Evolutionary conservation across 2,797 vertebrate genomes (phyloP).

Genomic region (Loriculus beryllinus): DNA sequence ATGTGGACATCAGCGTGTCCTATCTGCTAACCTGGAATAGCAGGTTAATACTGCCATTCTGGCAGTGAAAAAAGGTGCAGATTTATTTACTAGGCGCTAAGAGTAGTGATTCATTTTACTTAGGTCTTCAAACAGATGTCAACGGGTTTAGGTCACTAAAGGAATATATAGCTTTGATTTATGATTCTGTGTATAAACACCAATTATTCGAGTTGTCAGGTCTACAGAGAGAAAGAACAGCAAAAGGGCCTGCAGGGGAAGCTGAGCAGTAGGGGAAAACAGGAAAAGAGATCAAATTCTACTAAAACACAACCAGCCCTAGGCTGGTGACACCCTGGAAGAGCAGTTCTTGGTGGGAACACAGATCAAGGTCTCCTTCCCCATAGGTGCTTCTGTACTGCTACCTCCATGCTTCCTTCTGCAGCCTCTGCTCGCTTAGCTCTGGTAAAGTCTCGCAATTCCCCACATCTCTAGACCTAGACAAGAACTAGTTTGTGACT

Average conservation of each 20-base stretch:
- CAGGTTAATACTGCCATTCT: not conserved
- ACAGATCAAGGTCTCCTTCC: not conserved
- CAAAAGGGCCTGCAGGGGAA: not conserved
- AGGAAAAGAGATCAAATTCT: not conserved
- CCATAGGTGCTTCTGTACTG: rapidly evolving
- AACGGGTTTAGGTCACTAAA: not conserved
- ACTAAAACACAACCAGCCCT: not conserved
- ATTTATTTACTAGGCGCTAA: not conserved
- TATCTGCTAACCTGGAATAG: not conserved
- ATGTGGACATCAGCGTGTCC: rapidly evolving
- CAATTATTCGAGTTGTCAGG: not conserved
- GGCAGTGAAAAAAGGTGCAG: not conserved
- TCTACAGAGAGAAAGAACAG: not conserved
- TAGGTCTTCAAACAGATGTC: not conserved
- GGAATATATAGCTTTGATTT: not conserved
- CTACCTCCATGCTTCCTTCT: not conserved
- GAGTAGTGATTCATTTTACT: not conserved
- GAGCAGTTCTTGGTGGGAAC: not conserved
- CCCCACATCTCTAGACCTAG: not conserved
- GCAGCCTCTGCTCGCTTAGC: not conserved
- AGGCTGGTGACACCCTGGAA: not conserved
- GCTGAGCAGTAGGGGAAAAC: not conserved
- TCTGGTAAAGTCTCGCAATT: not conserved
- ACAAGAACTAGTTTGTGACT: not conserved
- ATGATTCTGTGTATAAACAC: not conserved